phyloP scores from a whole-genome alignment of 2,113 vertebrate species.

The Chaenogobius annularis region DNA sequence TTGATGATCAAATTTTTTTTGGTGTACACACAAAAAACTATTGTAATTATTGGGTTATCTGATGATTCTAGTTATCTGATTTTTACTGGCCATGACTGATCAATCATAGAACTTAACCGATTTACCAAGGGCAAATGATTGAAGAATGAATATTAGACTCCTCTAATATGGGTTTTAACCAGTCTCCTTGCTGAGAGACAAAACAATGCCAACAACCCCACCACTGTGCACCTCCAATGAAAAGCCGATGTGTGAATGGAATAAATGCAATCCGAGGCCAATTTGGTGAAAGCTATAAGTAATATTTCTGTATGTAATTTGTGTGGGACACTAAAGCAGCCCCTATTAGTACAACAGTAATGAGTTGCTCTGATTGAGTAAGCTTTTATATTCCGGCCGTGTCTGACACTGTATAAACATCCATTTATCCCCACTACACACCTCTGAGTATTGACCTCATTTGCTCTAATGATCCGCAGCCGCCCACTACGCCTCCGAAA shows the following conservation, averaged over 20 bases:
- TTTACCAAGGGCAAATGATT: no score
- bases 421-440: conserved; percentile 40
- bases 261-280: not conserved
- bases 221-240: not conserved
- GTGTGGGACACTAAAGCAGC: not conserved
- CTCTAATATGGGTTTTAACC: not conserved
- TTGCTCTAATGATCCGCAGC: conserved; percentile 41
- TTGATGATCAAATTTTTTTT: no score
- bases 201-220: not conserved
- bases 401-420: conserved; percentile 39
- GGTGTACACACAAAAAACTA: no score
- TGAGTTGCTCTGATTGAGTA: not conserved
- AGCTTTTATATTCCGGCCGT: conserved; percentile 35
- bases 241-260: no score
- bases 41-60: no score
- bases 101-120: no score
- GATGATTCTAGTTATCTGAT: no score
- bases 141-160: no score
- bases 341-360: not conserved
- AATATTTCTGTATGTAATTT: not conserved
- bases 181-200: not conserved
- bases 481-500: conserved; percentile 18
- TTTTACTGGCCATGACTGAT: no score
- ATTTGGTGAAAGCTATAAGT: not conserved
- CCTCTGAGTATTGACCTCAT: conserved; percentile 52